Conservation (phyloP, 2,797 vertebrate genomes). For the Yasuhikotakia modesta region DNA sequence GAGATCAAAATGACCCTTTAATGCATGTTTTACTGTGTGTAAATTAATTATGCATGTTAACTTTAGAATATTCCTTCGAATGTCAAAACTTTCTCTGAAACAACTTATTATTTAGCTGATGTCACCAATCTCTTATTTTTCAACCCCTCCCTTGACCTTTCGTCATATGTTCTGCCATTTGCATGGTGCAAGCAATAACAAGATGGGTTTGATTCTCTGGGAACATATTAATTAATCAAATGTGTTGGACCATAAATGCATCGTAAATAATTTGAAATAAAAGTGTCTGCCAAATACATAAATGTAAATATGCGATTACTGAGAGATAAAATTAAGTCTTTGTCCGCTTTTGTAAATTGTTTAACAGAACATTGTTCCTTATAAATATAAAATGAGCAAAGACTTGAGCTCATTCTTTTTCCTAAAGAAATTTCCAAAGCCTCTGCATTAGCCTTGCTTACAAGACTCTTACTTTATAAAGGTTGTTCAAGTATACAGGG, state of each 20-base stretch:
- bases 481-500: not conserved
- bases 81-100: not conserved
- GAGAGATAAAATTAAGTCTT: no score
- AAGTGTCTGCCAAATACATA: no score
- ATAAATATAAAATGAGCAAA: no score
- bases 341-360: no score
- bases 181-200: not conserved
- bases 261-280: no score
- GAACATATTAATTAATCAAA: not conserved
- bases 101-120: not conserved
- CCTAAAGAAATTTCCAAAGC: not conserved
- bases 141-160: not conserved
- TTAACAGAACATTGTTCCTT: no score
- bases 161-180: not conserved
- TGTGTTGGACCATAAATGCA: not conserved
- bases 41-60: no score
- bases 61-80: no score
- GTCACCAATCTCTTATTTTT: not conserved
- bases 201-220: not conserved
- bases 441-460: not conserved
- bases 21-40: no score
- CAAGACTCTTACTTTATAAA: no score
- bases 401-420: not conserved
- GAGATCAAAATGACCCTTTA: no score
- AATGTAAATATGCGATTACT: no score